phyloP scores from a whole-genome alignment of 2,888 invertebrate species.

The Oxyteleia sp. region DNA sequence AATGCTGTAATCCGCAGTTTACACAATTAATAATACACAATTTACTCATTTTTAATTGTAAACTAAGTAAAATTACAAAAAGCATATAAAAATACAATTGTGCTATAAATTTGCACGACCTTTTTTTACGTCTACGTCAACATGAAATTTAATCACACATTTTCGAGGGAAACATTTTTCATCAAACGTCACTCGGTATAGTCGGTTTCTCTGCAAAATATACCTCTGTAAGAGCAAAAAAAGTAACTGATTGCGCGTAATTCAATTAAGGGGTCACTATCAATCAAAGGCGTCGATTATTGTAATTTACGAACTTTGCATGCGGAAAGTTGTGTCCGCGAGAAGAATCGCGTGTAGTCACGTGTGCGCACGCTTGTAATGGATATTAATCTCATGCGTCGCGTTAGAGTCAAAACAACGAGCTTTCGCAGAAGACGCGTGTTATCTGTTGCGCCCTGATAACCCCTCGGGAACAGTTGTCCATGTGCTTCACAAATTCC shows the following conservation, averaged over 20 bases:
- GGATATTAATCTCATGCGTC: slow-evolving; percentile 58
- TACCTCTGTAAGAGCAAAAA: not conserved
- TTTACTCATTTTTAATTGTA: too few relatives aligned
- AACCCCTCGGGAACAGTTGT: slow-evolving; percentile 73
- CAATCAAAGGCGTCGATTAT: slow-evolving; percentile 50
- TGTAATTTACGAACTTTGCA: slow-evolving; percentile 57
- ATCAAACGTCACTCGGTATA: slow-evolving; percentile 13
- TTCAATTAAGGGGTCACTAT: slow-evolving; percentile 58
- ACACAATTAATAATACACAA: too few relatives aligned
- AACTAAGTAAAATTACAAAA: too few relatives aligned
- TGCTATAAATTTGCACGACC: too few relatives aligned
- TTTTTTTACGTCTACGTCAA: slow-evolving; percentile 47
- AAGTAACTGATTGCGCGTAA: slow-evolving; percentile 33
- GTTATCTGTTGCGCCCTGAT: slow-evolving; percentile 72
- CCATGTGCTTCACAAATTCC: slow-evolving; percentile 72
- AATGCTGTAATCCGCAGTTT: too few relatives aligned
- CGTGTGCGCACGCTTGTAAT: slow-evolving; percentile 48
- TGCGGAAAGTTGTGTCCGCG: slow-evolving; percentile 52
- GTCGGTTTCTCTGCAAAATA: slow-evolving; percentile 11
- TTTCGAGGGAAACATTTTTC: slow-evolving; percentile 11
- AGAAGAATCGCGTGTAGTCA: slow-evolving; percentile 50
- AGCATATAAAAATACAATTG: too few relatives aligned
- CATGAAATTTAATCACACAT: slow-evolving; percentile 66
- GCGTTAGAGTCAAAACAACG: slow-evolving; percentile 66
- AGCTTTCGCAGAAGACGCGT: slow-evolving; percentile 62